phyloP scores from a whole-genome alignment of 2,888 invertebrate species.

The Meiosimyza platycephala region DNA sequence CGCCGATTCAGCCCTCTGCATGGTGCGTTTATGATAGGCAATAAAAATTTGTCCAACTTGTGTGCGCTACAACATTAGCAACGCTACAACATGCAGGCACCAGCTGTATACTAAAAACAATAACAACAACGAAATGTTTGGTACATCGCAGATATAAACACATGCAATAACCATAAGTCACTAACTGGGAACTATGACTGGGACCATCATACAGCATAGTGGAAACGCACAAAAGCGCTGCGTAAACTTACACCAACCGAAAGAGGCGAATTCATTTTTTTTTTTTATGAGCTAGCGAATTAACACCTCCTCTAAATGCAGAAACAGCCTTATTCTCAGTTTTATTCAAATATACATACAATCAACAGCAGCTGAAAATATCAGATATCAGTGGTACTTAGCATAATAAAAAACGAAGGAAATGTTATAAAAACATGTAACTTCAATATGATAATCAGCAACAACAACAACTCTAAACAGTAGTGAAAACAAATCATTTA shows the following conservation, averaged over 20 bases:
- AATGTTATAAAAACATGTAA: too few species aligned
- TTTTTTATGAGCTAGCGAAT: background rate
- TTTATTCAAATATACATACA: too few species aligned
- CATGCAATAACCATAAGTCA: constrained; percentile 29
- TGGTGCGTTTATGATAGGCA: constrained; percentile 1
- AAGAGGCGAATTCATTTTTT: background rate
- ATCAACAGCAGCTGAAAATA: background rate
- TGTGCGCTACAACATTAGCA: background rate
- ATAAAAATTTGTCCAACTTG: constrained; percentile 31
- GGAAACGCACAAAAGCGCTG: too few species aligned
- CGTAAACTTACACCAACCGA: background rate
- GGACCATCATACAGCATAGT: too few species aligned
- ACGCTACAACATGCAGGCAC: background rate
- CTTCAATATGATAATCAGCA: too few species aligned
- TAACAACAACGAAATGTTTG: background rate
- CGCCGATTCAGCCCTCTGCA: background rate
- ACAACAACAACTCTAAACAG: constrained; percentile 6
- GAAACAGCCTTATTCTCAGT: too few species aligned
- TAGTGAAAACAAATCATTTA: background rate
- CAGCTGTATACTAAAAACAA: background rate
- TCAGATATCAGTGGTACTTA: background rate
- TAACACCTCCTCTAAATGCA: background rate
- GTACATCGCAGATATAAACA: constrained; percentile 1
- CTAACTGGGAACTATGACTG: background rate
- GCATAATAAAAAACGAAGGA: too few species aligned